A percentile compares a stretch with the other conserved stretches of the same genome.
phyloP scores from a whole-genome alignment of 2,797 vertebrate genomes.

The Varecia variegata region DNA sequence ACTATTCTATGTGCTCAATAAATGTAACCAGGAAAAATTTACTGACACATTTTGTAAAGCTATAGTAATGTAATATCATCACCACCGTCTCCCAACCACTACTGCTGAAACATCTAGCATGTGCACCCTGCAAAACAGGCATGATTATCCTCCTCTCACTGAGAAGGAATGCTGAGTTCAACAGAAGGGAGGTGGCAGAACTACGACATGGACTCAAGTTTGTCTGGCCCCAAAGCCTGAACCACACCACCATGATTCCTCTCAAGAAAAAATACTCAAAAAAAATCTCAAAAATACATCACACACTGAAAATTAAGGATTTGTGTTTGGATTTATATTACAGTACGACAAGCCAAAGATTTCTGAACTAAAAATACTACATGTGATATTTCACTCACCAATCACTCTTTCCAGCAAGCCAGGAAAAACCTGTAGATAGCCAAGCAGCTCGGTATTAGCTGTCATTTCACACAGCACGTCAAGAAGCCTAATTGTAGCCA shows the following conservation, averaged over 20 bases:
- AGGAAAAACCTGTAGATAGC: conserved; percentile 90
- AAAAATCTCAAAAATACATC: not conserved
- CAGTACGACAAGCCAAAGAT: not conserved
- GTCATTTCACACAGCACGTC: conserved; percentile 96
- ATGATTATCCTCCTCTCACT: accelerated
- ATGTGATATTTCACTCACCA: conserved; percentile 85
- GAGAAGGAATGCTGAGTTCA: not conserved
- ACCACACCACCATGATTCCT: not conserved
- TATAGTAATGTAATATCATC: not conserved
- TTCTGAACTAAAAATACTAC: not conserved
- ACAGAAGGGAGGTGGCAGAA: not conserved
- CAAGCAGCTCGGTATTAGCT: conserved; percentile 86
- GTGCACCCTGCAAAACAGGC: accelerated
- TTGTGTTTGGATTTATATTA: not conserved
- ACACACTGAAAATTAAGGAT: not conserved
- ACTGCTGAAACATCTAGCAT: accelerated
- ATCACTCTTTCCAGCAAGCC: conserved; percentile 89
- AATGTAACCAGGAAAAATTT: not conserved
- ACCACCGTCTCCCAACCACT: not conserved
- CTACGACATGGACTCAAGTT: not conserved
- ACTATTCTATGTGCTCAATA: not conserved
- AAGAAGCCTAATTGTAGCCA: conserved; percentile 91
- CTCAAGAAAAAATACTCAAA: not conserved
- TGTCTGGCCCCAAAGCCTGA: not conserved
- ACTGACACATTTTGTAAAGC: not conserved